A percentile compares a stretch with the other conserved stretches of the same genome.
Conservation (phyloP, 2,888 invertebrate genomes). For the Lasioglossum malachurum region DNA sequence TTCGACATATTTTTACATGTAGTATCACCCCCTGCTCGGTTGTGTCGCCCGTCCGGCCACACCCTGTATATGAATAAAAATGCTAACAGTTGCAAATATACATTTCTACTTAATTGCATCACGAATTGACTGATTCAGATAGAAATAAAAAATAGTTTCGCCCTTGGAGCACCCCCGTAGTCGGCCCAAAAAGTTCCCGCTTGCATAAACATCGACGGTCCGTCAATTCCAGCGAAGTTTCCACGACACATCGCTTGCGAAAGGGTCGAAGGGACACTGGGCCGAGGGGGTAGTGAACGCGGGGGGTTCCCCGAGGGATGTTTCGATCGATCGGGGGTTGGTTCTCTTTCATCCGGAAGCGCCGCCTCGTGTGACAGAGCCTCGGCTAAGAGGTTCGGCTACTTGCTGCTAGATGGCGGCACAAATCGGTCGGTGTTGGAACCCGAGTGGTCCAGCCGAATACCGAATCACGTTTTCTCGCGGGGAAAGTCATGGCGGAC, state of each 20-base stretch:
- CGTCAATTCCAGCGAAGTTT: neutral
- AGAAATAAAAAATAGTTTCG: neutral
- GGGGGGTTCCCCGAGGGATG: neutral
- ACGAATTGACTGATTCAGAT: neutral
- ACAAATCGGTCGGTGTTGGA: constrained; percentile 76
- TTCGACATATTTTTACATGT: too few relatives aligned
- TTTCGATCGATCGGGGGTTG: constrained; percentile 53
- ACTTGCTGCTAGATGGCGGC: constrained; percentile 80
- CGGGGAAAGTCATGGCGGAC: constrained; percentile 71
- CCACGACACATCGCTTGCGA: constrained; percentile 22
- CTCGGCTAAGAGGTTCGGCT: constrained; percentile 74
- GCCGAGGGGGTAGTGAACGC: constrained; percentile 10
- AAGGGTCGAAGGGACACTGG: constrained; percentile 36
- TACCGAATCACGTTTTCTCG: constrained; percentile 74
- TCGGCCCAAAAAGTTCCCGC: neutral
- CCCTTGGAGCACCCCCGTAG: neutral
- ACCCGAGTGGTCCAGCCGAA: constrained; percentile 73
- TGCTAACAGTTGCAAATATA: too few relatives aligned
- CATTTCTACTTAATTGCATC: neutral
- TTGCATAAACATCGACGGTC: neutral
- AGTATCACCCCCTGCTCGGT: too few relatives aligned
- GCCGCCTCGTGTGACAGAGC: constrained; percentile 78
- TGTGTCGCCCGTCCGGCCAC: too few relatives aligned
- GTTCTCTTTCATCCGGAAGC: neutral
- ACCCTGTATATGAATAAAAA: too few relatives aligned